Percentiles rank a stretch among this genome's conserved stretches.
These are phyloP conservation scores for Pterocles orientalis DNA, from an alignment of 2,113 vertebrate species.

Conservation along the genomic window DNA sequence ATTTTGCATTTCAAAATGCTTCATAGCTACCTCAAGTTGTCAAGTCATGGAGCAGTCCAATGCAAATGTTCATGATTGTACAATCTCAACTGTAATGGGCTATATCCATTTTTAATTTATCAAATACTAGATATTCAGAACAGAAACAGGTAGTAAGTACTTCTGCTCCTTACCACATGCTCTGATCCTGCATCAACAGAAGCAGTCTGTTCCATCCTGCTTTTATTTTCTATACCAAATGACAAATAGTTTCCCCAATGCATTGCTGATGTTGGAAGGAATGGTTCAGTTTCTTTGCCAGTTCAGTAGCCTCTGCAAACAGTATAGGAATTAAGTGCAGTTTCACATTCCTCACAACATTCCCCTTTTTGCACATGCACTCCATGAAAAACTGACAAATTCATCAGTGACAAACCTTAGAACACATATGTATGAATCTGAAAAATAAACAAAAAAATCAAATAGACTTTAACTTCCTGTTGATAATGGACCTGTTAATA, in stretches of 20 bases:
- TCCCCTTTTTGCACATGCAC: not conserved
- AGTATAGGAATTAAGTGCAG: not conserved
- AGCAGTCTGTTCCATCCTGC: not conserved
- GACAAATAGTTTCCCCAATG: not conserved
- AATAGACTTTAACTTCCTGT: not conserved
- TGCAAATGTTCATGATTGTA: not conserved
- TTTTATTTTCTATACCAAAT: not conserved
- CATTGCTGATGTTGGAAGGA: not conserved
- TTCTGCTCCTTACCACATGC: not conserved
- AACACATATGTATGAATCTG: not conserved
- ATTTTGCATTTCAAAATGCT: not conserved
- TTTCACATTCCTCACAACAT: not conserved
- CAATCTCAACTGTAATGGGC: not conserved
- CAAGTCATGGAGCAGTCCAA: not conserved
- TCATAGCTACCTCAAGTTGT: not conserved
- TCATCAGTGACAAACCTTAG: not conserved
- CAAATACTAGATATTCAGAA: not conserved
- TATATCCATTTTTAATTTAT: not conserved
- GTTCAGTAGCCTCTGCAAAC: not conserved
- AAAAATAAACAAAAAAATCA: not conserved
- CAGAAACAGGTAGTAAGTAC: not conserved
- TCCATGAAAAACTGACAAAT: not conserved
- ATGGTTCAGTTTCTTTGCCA: not conserved
- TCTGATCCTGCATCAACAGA: not conserved
- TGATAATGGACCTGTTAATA: not conserved